Percentiles rank a stretch among this genome's conserved stretches.
phyloP scores from a whole-genome alignment of 92 coral and sea anemone genomes.

The Heteractis magnifica region DNA sequence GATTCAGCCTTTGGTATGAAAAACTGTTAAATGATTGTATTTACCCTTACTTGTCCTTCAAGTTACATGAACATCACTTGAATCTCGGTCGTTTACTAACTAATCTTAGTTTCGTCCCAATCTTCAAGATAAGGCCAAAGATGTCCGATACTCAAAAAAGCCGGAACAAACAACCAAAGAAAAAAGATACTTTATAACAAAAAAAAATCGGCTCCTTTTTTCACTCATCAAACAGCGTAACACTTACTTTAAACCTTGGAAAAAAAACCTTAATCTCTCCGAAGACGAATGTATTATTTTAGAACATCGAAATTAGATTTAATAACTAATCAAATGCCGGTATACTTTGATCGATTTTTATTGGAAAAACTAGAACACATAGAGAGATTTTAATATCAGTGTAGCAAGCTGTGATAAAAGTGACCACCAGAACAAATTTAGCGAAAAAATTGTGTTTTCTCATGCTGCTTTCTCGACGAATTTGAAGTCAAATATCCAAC shows the following conservation, averaged over 20 bases:
- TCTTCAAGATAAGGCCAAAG: neutral
- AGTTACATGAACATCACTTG: neutral
- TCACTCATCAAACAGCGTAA: neutral
- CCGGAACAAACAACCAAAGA: neutral
- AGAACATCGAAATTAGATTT: neutral
- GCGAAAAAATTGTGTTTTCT: too few relatives aligned
- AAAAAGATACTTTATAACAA: neutral
- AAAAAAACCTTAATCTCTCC: neutral
- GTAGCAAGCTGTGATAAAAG: too few relatives aligned
- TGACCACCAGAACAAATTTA: too few relatives aligned
- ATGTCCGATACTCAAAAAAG: neutral
- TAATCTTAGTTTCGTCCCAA: neutral
- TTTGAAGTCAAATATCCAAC: too few relatives aligned
- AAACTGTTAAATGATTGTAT: too few relatives aligned
- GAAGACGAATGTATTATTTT: too few relatives aligned
- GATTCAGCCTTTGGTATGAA: too few relatives aligned
- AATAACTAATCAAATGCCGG: neutral
- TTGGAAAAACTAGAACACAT: too few relatives aligned
- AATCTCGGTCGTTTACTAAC: neutral
- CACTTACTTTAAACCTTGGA: neutral
- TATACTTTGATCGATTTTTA: neutral
- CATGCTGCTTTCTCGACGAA: too few relatives aligned
- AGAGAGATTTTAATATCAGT: too few relatives aligned
- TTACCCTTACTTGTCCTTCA: neutral
- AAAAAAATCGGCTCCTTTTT: neutral